Evolutionary conservation across 2,113 vertebrate species (phyloP).

Genomic region (Cephalophus harveyi): DNA sequence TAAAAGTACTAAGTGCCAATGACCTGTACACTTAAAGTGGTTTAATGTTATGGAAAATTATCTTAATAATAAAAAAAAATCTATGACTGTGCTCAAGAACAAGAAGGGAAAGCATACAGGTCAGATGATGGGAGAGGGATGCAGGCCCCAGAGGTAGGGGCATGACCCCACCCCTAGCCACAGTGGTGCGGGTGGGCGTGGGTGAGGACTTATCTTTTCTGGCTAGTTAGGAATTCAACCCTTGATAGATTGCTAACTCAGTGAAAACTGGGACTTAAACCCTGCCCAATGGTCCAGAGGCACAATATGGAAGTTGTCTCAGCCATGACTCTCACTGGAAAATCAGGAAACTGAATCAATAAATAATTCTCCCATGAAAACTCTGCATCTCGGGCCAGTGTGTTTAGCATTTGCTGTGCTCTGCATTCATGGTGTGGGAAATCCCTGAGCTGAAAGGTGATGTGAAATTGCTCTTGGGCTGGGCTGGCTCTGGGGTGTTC

Average conservation of each 20-base stretch:
- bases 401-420: not conserved
- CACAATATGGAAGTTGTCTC: conserved; percentile 15
- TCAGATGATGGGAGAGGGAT: not conserved
- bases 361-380: conserved; percentile 6
- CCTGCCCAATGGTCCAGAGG: not conserved
- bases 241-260: not conserved
- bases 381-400: not conserved
- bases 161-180: not conserved
- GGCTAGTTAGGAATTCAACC: not conserved
- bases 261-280: not conserved
- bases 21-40: not conserved
- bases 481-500: not conserved
- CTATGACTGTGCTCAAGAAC: not conserved
- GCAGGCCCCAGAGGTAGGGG: not conserved
- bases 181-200: fast-evolving
- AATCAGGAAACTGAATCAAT: not conserved
- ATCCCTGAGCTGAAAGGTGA: not conserved
- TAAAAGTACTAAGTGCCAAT: not conserved
- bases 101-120: not conserved
- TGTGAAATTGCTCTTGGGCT: not conserved
- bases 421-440: not conserved
- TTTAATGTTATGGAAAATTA: not conserved
- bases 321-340: not conserved
- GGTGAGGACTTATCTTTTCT: not conserved
- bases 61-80: not conserved